A percentile compares a stretch with the other conserved stretches of the same genome.
Conservation (phyloP, 2,113 vertebrate species). For the Grammomys surdaster region DNA sequence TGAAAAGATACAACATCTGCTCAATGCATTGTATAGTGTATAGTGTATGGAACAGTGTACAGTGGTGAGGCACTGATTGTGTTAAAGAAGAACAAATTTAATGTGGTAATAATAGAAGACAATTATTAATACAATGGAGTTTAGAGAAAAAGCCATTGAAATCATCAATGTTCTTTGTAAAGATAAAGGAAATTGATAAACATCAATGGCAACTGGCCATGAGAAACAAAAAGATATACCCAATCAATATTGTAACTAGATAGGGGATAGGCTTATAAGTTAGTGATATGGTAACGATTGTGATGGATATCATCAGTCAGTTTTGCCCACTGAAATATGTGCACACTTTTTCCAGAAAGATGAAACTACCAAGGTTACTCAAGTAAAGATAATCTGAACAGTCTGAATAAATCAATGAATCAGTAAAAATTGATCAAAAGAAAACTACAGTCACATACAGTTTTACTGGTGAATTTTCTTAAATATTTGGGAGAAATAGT, state of each 20-base stretch:
- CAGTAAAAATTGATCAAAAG: background rate
- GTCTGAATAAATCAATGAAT: background rate
- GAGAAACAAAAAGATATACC: background rate
- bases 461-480: background rate
- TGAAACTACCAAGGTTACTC: background rate
- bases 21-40: background rate
- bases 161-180: background rate
- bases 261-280: background rate
- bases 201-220: background rate
- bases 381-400: background rate
- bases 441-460: background rate
- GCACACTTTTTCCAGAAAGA: background rate
- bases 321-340: background rate
- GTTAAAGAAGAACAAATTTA: background rate
- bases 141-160: background rate
- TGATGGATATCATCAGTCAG: background rate
- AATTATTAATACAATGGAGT: background rate
- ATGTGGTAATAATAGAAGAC: background rate
- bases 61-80: background rate
- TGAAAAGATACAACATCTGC: background rate
- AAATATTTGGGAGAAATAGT: background rate
- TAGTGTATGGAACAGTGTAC: background rate
- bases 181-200: conserved; percentile 15
- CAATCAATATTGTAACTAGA: background rate
- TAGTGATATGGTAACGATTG: background rate